Base-by-base conservation (phyloP, 1,140 invertebrate species). In the Bradynema listronoti region DNA sequence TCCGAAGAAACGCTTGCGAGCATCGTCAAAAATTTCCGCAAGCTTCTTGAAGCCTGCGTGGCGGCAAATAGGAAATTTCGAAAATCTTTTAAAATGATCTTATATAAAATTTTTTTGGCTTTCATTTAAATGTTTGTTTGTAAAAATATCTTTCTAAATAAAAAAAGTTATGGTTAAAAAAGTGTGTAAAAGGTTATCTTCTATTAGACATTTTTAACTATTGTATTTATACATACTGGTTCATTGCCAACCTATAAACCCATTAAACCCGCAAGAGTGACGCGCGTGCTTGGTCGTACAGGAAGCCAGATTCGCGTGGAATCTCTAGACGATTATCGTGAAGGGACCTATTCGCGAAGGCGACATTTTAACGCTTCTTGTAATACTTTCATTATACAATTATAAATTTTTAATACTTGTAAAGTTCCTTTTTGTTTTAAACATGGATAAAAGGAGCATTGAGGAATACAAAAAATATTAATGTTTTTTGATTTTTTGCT, bases 241-340 rank as follows among this genome's bases (percentile, higher is more conserved):
- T 43, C 27, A 27, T 43, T 43, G 27, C 9, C 9, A 57, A 74
- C 77, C 73, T 73, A 74, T 47, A 74, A 74, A 64, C 73, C 72
- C 9, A 72, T 65, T 25, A 73, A 73, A 57, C 68, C 78, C 56
- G 75, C 72, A 42, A 75, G 73, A 41, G 85, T 86, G 4, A 84
- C 91, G 60, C 94, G 95, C 83, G 88, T 97, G 72, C 83, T 98
- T 73, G 93, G 94, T 50, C 87, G 94, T 77, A 97, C 93, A 63
- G 94, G 94, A 39, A 95, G 91, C 60, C 93, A 97, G 80, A 93
- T 98, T 2, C 91, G 96, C 80, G 94, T 99, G 1, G 94, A 98
- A 81, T 98, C 99, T 81, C 83, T 98, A 61, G 92, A 91, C 65
- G 93, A 98, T 56, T 60, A 99, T 99, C 81, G 95, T 99, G 3